phyloP scores from a whole-genome alignment of 1,140 invertebrate genomes.

The Chlorops oryzae region DNA sequence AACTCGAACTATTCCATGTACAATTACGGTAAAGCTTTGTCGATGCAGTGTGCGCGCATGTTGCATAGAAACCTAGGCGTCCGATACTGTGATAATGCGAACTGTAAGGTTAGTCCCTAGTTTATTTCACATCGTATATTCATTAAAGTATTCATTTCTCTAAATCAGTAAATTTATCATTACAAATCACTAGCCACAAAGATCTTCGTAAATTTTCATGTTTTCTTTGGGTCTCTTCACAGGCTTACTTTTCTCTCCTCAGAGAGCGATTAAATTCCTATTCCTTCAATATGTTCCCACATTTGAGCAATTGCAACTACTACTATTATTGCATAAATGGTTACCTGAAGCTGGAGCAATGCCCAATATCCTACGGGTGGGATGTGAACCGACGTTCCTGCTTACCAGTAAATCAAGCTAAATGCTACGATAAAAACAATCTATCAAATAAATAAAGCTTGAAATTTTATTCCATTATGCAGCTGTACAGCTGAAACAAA shows the following conservation, averaged over 20 bases:
- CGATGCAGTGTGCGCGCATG: constrained; percentile 30
- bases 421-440: constrained; percentile 29
- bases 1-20: constrained; percentile 40
- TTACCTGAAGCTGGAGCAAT: constrained; percentile 35
- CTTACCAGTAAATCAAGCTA: constrained; percentile 25
- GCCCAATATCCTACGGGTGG: constrained; percentile 39
- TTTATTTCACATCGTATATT: not conserved
- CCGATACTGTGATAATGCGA: constrained; percentile 36
- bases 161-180: not conserved
- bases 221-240: not conserved
- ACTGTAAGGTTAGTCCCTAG: constrained; percentile 29
- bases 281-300: constrained; percentile 34
- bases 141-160: not conserved
- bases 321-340: constrained; percentile 35
- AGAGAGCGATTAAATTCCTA: constrained; percentile 33
- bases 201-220: not conserved
- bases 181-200: too few relatives aligned
- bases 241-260: constrained; percentile 20
- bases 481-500: too few relatives aligned
- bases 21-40: constrained; percentile 27
- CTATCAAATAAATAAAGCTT: too few relatives aligned
- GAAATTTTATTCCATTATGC: too few relatives aligned
- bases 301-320: constrained; percentile 40
- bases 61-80: constrained; percentile 34
- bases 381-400: constrained; percentile 34